Percentiles rank a stretch among this genome's conserved stretches.
Conservation (phyloP, 2,797 vertebrate species). For the Scomberomorus guttatus region DNA sequence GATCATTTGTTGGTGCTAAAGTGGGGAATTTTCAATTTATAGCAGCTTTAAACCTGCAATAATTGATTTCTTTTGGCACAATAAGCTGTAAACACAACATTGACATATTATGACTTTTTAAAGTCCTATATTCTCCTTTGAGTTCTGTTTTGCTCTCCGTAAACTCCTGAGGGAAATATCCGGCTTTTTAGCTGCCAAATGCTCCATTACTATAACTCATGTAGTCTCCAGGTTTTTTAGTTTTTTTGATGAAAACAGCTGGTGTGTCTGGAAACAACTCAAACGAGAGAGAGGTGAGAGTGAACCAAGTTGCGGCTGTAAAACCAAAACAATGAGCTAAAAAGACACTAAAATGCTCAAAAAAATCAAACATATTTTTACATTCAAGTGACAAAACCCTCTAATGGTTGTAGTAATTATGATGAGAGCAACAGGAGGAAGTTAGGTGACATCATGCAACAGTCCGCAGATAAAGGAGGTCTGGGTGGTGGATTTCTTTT, state of each 20-base stretch:
- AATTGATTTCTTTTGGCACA: too few relatives aligned
- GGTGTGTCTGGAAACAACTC: neutral
- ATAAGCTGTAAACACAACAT: too few relatives aligned
- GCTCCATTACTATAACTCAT: too few relatives aligned
- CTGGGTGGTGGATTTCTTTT: neutral
- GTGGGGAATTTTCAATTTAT: neutral
- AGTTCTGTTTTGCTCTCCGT: too few relatives aligned
- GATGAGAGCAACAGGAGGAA: neutral
- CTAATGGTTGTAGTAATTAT: neutral
- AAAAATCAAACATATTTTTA: too few relatives aligned
- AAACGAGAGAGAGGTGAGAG: neutral
- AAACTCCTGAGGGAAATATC: too few relatives aligned
- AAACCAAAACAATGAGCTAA: neutral
- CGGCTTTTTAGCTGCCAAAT: too few relatives aligned
- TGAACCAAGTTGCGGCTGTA: neutral
- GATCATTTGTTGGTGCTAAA: too few relatives aligned
- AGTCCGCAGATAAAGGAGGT: neutral
- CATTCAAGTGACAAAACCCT: neutral
- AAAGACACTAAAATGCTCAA: neutral
- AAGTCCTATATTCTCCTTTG: too few relatives aligned
- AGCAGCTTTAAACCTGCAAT: neutral
- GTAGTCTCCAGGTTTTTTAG: too few relatives aligned
- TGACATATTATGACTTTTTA: too few relatives aligned
- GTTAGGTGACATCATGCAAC: neutral
- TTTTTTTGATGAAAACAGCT: neutral